Evolutionary conservation across 37 sponge, comb jelly and placozoan species (phyloP).

Genomic region (Cliona cf. orientalis): DNA sequence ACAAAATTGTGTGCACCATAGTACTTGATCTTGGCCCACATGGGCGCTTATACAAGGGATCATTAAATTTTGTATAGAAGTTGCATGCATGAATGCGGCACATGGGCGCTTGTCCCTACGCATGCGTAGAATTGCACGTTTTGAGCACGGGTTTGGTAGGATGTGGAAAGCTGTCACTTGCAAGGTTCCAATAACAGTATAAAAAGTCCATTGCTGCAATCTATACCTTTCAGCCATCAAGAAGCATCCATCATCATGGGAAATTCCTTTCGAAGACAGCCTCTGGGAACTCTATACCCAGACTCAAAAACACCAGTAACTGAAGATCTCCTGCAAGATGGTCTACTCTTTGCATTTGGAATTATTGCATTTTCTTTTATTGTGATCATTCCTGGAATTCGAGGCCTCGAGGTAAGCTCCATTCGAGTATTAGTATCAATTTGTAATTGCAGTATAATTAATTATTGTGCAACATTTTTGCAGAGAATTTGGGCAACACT

Average conservation of each 20-base stretch:
- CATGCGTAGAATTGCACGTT: too few relatives aligned
- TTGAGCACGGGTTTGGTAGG: too few relatives aligned
- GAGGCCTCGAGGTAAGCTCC: constrained; percentile 72
- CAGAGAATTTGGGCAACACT: constrained; percentile 57
- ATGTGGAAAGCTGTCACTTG: too few relatives aligned
- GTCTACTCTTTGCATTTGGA: constrained; percentile 58
- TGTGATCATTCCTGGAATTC: constrained; percentile 80
- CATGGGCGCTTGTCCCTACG: too few relatives aligned
- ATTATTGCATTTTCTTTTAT: constrained; percentile 78
- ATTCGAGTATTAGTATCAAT: not conserved
- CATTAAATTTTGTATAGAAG: too few relatives aligned
- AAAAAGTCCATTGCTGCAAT: not conserved
- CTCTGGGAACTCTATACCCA: constrained; percentile 61
- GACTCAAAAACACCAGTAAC: constrained; percentile 68
- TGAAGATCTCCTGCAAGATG: constrained; percentile 67
- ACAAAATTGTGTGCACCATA: too few relatives aligned
- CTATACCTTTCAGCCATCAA: not conserved
- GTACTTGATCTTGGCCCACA: too few relatives aligned
- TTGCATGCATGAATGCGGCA: too few relatives aligned
- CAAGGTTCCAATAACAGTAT: too few relatives aligned
- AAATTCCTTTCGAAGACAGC: constrained; percentile 80
- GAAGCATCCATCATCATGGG: constrained; percentile 82
- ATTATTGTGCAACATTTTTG: not conserved
- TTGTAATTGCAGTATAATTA: not conserved
- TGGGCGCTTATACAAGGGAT: too few relatives aligned